Evolutionary conservation across 2,113 vertebrate genomes (phyloP).

Genomic region (Megaceryle torquata): DNA sequence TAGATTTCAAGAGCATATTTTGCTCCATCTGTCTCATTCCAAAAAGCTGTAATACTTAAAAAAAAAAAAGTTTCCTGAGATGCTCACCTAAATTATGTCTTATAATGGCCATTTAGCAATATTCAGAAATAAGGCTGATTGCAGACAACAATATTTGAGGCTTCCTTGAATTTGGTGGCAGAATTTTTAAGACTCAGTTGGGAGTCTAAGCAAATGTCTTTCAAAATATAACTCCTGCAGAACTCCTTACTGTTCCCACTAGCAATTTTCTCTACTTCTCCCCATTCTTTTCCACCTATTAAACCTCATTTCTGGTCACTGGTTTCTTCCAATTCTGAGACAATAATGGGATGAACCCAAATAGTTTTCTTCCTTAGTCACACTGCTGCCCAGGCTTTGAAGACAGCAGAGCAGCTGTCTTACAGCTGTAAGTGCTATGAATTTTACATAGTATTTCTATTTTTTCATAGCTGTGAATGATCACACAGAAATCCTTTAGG

Average conservation of each 20-base stretch:
- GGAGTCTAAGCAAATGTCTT: not conserved
- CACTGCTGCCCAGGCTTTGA: not conserved
- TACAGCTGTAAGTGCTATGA: not conserved
- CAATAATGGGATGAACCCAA: not conserved
- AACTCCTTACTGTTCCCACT: not conserved
- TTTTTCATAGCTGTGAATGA: not conserved
- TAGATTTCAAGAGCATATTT: not conserved
- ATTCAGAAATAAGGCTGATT: not conserved
- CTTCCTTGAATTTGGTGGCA: not conserved
- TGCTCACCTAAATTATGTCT: not conserved
- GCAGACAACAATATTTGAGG: not conserved
- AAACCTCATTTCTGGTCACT: not conserved
- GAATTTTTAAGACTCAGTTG: not conserved
- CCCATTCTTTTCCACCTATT: not conserved
- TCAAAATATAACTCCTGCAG: not conserved
- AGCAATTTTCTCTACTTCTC: not conserved
- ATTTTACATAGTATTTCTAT: not conserved
- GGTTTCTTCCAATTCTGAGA: not conserved
- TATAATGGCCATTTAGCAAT: not conserved
- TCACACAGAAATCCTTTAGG: not conserved
- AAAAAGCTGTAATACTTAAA: not conserved
- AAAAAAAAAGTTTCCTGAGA: not conserved
- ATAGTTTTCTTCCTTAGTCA: not conserved
- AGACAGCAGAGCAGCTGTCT: not conserved
- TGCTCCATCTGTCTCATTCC: not conserved